Evolutionary conservation across 2,888 invertebrate genomes (phyloP).

Genomic region (Mantis religiosa): DNA sequence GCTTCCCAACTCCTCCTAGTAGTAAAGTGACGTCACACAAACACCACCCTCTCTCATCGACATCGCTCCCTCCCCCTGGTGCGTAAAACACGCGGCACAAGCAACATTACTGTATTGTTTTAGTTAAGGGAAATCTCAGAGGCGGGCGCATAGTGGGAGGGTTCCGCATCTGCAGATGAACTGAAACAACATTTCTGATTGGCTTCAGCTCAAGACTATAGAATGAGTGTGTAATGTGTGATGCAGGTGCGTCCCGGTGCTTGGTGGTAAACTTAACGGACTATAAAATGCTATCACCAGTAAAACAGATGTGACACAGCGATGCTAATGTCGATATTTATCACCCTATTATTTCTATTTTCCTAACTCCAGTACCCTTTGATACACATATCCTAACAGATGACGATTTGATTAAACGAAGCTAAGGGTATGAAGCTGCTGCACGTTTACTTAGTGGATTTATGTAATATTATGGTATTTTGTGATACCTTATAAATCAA

Average conservation of each 20-base stretch:
- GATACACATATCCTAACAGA: no score
- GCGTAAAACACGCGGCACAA: background rate
- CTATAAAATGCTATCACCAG: background rate
- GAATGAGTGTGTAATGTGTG: background rate
- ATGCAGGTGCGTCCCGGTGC: background rate
- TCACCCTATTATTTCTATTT: no score
- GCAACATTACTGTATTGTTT: background rate
- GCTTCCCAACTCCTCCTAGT: background rate
- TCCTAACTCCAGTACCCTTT: no score
- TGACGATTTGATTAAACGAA: no score
- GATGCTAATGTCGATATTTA: no score
- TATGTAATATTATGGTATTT: no score
- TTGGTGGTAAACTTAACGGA: background rate
- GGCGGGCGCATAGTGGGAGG: background rate
- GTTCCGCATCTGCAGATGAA: background rate
- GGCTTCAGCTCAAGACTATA: background rate
- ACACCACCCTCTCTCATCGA: background rate
- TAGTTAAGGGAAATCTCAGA: background rate
- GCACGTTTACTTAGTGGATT: no score
- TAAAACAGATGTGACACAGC: background rate
- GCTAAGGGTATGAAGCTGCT: no score
- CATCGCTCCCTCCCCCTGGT: background rate
- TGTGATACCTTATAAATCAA: no score
- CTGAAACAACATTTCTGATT: background rate
- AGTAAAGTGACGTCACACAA: conserved; percentile 7